phyloP scores from a whole-genome alignment of 2,113 vertebrate species.

The Amphiprion percula region DNA sequence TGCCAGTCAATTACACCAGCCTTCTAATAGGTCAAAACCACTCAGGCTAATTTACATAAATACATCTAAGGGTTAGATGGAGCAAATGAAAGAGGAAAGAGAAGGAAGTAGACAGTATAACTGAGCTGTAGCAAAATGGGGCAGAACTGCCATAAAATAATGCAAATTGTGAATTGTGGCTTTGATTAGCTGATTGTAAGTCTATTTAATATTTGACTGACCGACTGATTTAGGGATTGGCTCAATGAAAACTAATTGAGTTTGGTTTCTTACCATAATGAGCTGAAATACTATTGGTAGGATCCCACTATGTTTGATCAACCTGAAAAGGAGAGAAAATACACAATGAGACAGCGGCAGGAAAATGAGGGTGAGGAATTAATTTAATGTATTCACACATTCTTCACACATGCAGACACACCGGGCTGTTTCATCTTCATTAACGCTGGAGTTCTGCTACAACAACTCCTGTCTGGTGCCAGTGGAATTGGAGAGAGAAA shows the following conservation, averaged over 20 bases:
- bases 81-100: constrained; percentile 35
- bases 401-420: constrained; percentile 25
- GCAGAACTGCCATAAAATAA: constrained; percentile 10
- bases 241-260: constrained; percentile 24
- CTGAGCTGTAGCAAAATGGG: constrained; percentile 14
- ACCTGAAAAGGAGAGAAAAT: constrained; percentile 52
- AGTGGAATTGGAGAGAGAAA: constrained; percentile 26
- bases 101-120: constrained; percentile 9
- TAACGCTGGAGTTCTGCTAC: constrained; percentile 60
- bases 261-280: constrained; percentile 71
- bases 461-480: constrained; percentile 35
- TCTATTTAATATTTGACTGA: constrained; percentile 18
- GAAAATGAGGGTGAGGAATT: constrained; percentile 40
- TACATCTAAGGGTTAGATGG: constrained; percentile 29
- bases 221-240: constrained; percentile 12
- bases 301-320: constrained; percentile 64
- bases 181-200: constrained; percentile 27
- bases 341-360: constrained; percentile 33
- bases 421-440: constrained; percentile 68
- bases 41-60: constrained; percentile 71
- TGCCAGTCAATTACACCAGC: constrained; percentile 76
- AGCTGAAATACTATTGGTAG: constrained; percentile 68
- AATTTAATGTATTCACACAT: constrained; percentile 51
- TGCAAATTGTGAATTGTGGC: neutral
- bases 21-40: constrained; percentile 68